Evolutionary conservation across 2,797 vertebrate genomes (phyloP), one percentile per base, ranked within the genome.

Genomic region (Macroramphosus scolopax): DNA sequence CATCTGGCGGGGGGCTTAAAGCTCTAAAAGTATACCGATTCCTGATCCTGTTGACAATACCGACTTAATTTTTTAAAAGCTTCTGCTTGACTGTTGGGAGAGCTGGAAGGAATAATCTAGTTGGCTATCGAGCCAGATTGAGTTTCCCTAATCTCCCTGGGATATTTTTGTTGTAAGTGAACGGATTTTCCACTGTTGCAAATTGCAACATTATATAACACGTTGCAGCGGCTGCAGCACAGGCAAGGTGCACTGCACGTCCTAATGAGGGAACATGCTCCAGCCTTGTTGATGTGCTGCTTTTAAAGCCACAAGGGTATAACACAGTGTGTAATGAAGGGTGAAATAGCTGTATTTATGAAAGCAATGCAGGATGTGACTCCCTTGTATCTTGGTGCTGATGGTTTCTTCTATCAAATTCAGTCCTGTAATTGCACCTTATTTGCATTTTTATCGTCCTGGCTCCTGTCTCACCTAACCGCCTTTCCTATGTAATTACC

Each of bases 1-100:
- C 85, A 87, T 83, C 87, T 86, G 83, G 42, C 75, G 14, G 15
- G 25, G n/a, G 59, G 51, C 45, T 78, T 83, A 82, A 80, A 68
- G 42, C 74, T 79, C 70, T 75, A 42, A 68, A 80, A 70, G 55
- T 68, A 68, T 54, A 79, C 79, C 68, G 54, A 66, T 47, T 66
- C 60, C 37, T 75, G 45, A 81, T 80, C 79, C 71, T 67, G 74
- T 76, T 71, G 77, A 87, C 78, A 80, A 71, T 80, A 45, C 47
- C 40, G 60, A 80, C 59, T 50, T 64, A 64, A 75, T 75, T 66
- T 54, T 84, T 78, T 81, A 66, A 86, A 84, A 76, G 82, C 68
- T 70, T 78, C 28, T 36, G 42, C 44, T 61, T 13, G 26, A 46
- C 62, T 45, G 58, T 63, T 70, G 61, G 51, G 35, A 60, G 18